Percentiles rank a stretch among this genome's conserved stretches.
Conservation (phyloP, 2,888 invertebrate genomes). For the Monoplex corrugatus region DNA sequence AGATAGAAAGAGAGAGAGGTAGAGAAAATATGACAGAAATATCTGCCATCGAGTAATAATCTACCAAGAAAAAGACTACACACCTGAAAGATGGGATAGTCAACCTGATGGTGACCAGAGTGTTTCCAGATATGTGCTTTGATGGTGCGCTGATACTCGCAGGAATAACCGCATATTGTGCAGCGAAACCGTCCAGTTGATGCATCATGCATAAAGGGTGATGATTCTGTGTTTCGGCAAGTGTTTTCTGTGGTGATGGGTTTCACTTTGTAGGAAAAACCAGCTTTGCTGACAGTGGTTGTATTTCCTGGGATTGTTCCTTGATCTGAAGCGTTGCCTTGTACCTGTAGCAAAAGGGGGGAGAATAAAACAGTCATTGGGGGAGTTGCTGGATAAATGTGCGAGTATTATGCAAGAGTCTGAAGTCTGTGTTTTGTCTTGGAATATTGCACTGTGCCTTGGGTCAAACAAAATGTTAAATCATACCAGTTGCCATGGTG, state of each 20-base stretch:
- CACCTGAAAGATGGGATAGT: constrained; percentile 78
- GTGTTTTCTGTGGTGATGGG: constrained; percentile 63
- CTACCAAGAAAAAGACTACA: no score
- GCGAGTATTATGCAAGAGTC: no score
- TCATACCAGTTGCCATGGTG: no score
- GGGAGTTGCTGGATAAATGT: no score
- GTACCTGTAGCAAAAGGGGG: neutral
- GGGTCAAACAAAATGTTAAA: no score
- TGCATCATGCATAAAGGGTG: constrained; percentile 70
- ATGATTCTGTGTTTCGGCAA: constrained; percentile 51
- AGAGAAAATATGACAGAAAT: no score
- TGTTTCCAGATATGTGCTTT: constrained; percentile 81
- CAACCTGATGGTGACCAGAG: constrained; percentile 78
- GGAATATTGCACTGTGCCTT: no score
- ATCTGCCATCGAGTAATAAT: no score
- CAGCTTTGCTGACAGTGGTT: neutral
- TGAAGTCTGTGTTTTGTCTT: no score
- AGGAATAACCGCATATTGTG: constrained; percentile 79
- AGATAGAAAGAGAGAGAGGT: no score
- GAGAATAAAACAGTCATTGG: no score
- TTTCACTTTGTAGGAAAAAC: constrained; percentile 36
- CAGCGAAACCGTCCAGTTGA: constrained; percentile 74
- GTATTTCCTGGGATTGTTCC: neutral
- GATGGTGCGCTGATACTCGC: constrained; percentile 79
- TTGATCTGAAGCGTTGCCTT: neutral